Evolutionary conservation across 2,888 invertebrate species (phyloP), one percentile per base, ranked within the genome.

Genomic region (Tetrapedia diversipes): DNA sequence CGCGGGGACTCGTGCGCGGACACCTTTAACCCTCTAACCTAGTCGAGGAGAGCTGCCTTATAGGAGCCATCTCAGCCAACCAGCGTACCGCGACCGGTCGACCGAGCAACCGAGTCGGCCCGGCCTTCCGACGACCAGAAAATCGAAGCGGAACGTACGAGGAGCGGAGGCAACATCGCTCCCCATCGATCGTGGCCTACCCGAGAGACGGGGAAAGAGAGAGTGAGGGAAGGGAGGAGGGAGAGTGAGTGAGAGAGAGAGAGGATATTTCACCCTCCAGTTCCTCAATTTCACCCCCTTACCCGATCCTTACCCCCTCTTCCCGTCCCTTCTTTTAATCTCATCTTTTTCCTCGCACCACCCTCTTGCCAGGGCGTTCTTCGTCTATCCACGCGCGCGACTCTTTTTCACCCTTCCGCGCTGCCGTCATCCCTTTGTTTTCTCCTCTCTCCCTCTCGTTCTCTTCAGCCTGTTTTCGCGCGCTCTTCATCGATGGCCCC

Each of bases 131-230:
- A 22, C 79, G 63, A 60, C 69, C 71, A 72, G 81, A 81, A 81
- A 81, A 81, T 81, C 81, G 81, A 81, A 81, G 81, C 63, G 39
- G 72, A 72, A 74, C 68, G 66, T 67, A 53, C 57, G 49, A 61
- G 72, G 27, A 64, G 60, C 60, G 53, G 60, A 81, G 81, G 77
- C 71, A 81, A 77, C 81, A 78, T 81, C 81, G 81, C 81, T 74
- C 45, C n/a, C 76, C 77, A 86, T 86, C 81, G 86, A 85, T 86
- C 86, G 85, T 82, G 79, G 80, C 82, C 72, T 66, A 64, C 57
- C 60, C 8, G 32, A n/a, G n/a, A n/a, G n/a, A n/a, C n/a, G n/a
- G n/a, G n/a, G n/a, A n/a, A n/a, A n/a, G n/a, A n/a, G n/a, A n/a
- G n/a, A n/a, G n/a, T n/a, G n/a, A n/a, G n/a, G n/a, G n/a, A n/a